Evolutionary conservation across 2,888 invertebrate species (phyloP).

Genomic region (Drosophila yooni): DNA sequence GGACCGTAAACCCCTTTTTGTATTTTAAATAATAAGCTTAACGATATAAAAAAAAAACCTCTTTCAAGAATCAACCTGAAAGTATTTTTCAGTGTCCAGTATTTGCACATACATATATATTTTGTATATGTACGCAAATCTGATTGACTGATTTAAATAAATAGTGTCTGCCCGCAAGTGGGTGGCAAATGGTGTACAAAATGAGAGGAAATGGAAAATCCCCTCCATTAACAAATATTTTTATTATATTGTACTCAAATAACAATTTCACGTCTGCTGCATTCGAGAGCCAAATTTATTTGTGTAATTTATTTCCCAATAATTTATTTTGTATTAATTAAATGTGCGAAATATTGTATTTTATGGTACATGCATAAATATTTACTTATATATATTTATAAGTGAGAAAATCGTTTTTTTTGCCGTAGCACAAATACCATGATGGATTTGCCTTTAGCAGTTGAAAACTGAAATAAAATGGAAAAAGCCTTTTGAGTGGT

Average conservation of each 20-base stretch:
- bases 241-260: conserved; percentile 48
- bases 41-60: conserved; percentile 20
- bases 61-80: conserved; percentile 34
- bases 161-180: conserved; percentile 32
- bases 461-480: conserved; percentile 27
- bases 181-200: conserved; percentile 3
- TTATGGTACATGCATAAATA: conserved; percentile 36
- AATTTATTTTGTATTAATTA: conserved; percentile 80
- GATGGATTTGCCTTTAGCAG: conserved; percentile 43
- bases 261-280: conserved; percentile 66
- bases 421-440: conserved; percentile 48
- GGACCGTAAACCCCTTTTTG: neutral
- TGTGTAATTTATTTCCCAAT: conserved; percentile 71
- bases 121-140: conserved; percentile 31
- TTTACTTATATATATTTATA: conserved; percentile 37
- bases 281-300: conserved; percentile 45
- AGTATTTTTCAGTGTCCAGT: neutral
- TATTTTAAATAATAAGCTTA: conserved; percentile 36
- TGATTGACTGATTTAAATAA: conserved; percentile 60
- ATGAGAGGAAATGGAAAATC: neutral
- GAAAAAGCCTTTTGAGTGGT: conserved; percentile 45
- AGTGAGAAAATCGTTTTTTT: conserved; percentile 48
- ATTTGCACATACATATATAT: conserved; percentile 6
- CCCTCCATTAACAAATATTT: conserved; percentile 59
- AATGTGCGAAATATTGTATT: conserved; percentile 62